Base-by-base conservation (phyloP, 2,888 invertebrate species). In the Papilio elwesi region DNA sequence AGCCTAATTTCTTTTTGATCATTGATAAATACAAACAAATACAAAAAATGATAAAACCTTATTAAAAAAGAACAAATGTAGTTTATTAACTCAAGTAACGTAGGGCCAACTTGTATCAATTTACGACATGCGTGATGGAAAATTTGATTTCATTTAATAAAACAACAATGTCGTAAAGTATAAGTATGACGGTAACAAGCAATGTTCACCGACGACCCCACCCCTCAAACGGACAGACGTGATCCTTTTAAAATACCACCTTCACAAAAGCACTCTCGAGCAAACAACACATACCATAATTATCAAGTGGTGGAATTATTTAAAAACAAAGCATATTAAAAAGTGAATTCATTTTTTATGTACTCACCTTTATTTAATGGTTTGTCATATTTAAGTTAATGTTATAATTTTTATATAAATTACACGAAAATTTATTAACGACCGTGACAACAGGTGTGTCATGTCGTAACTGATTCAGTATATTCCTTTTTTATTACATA, bases 231-330 rank as follows among this genome's bases (percentile, higher is more conserved):
- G 59, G 59, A 59, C 59, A 59, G 38, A 38, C 59, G 59, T 13
- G n/a, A 59, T 59, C 59, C 59, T 59, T 57, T 57, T 59, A 38
- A 59, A 36, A 59, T 59, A 59, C 59, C 59, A 59, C 59, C 59
- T 59, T 59, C 38, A 57, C 57, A 38, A 59, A 59, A 59, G 59
- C 59, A 59, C 59, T 38, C 59, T 59, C 59, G 26, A 59, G 59
- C 59, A 59, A 59, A 59, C 59, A 59, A 59, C 38, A 38, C 38
- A 59, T 38, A 59, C 59, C 59, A 59, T 38, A 59, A 59, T 59
- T 57, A 57, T 57, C 13, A 57, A 4, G 57, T 36, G 26, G 12
- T 57, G 36, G 36, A 57, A 57, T 57, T 59, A 59, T 59, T 59
- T 59, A 59, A 8, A 59, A n/a, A 38, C 59, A 59, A 59, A 59